Base-by-base conservation (phyloP, 2,113 vertebrate species). In the Mustelus asterias region DNA sequence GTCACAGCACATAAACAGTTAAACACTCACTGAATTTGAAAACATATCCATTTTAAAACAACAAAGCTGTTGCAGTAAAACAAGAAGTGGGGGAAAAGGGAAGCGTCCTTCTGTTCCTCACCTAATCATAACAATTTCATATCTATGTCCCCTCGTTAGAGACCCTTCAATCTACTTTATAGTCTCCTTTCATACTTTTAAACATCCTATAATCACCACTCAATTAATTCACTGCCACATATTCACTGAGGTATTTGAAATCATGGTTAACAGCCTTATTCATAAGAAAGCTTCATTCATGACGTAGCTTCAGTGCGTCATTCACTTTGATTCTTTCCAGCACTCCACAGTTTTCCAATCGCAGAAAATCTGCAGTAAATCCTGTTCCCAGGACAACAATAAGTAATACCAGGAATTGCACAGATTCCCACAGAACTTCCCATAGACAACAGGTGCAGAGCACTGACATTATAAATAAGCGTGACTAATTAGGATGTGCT, bases 371-470 rank as follows among this genome's bases (percentile, higher is more conserved):
- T 29, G 65, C 8, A 54, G 67, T 16, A 70, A 69, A 72, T 72
- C 65, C 22, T 95, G 41, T 48, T 95, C 67, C 93, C 93, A 48
- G 37, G 63, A 48, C 67, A 95, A 48, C 41, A 72, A 72, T 48
- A 95, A 95, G 16, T 33, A 70, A 72, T 20, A 72, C 8, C 67
- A 95, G 93, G 93, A 72, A 70, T 22, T 95, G 10, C 58, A 93
- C 7, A 72, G 3, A 67, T 93, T 65, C 29, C 89, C 60, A 37
- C 63, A n/a, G 89, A 93, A 95, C 93, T 70, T 95, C 67, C 67
- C 72, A 48, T 29, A 54, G 94, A 54, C 44, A 76, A 94, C 93
- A 94, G 93, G 90, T 94, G 90, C 33, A 10, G 92, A 69, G 20
- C 7, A 44, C 9, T 67, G 63, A 94, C 65, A 9, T 22, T 3